Evolutionary conservation across 2,888 invertebrate genomes (phyloP).

Genomic region (Parthenolecanium corni): DNA sequence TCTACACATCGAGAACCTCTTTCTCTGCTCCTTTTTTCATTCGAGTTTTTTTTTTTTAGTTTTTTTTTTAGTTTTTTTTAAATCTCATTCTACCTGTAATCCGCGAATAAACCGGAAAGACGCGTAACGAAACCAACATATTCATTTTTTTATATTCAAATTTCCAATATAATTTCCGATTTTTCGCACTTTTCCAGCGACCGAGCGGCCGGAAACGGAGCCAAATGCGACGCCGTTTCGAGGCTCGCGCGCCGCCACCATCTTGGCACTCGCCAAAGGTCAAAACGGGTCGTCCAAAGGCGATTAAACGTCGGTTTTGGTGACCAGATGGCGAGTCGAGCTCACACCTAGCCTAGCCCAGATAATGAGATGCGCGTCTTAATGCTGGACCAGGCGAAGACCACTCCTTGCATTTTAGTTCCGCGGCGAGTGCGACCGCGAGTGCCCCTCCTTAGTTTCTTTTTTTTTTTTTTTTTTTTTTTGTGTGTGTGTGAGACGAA

Average conservation of each 20-base stretch:
- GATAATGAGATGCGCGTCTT: constrained; percentile 23
- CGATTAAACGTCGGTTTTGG: constrained; percentile 14
- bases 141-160: neutral
- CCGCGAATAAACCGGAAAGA: too few species aligned
- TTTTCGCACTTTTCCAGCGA: neutral
- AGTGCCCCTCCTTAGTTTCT: constrained; percentile 23
- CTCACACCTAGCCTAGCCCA: constrained; percentile 19
- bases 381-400: constrained; percentile 27
- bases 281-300: neutral
- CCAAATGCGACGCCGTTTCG: neutral
- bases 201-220: too few species aligned
- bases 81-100: too few species aligned
- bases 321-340: constrained; percentile 27
- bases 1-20: constrained; percentile 2
- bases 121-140: too few species aligned
- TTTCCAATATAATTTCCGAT: neutral
- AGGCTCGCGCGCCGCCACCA: neutral
- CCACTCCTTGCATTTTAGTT: constrained; percentile 27
- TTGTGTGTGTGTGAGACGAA: too few species aligned
- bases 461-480: too few species aligned
- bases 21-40: neutral
- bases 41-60: too few species aligned
- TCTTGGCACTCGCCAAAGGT: constrained; percentile 4
- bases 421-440: constrained; percentile 22
- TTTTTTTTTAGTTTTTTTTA: too few species aligned